Conservation (phyloP, 2,888 invertebrate genomes). For the Enoplolaimus lenunculus region DNA sequence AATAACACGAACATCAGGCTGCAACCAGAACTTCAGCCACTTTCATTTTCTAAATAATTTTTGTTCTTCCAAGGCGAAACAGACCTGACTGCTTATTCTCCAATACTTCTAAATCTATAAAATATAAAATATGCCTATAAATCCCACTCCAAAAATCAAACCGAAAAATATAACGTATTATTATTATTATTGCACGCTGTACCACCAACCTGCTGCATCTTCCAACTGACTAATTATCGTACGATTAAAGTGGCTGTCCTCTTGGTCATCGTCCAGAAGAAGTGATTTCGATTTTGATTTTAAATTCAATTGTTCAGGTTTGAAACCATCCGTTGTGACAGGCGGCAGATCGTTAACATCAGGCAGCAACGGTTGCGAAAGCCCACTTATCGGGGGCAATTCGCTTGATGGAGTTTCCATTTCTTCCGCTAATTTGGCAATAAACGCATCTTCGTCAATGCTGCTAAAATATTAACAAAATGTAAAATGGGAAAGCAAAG, state of each 20-base stretch:
- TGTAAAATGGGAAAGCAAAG: constrained; percentile 26
- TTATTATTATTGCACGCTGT: no score
- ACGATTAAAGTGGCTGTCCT: neutral
- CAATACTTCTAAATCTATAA: no score
- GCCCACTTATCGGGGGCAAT: neutral
- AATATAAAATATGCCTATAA: no score
- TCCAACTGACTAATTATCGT: neutral
- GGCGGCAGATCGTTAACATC: neutral
- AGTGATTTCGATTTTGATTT: neutral
- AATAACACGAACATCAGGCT: no score
- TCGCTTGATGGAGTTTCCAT: neutral
- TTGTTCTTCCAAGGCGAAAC: no score
- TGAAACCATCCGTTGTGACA: neutral
- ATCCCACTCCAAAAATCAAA: no score
- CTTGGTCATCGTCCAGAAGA: neutral
- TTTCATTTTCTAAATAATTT: no score
- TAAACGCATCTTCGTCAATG: neutral
- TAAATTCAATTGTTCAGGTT: no score
- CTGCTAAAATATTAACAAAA: constrained; percentile 3
- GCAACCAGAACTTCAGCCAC: no score
- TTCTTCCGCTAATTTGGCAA: neutral
- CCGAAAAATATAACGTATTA: no score
- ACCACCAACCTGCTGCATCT: neutral
- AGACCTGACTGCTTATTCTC: no score
- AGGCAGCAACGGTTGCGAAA: neutral